Conservation (phyloP, 2,797 vertebrate genomes). For the Tapera naevia region DNA sequence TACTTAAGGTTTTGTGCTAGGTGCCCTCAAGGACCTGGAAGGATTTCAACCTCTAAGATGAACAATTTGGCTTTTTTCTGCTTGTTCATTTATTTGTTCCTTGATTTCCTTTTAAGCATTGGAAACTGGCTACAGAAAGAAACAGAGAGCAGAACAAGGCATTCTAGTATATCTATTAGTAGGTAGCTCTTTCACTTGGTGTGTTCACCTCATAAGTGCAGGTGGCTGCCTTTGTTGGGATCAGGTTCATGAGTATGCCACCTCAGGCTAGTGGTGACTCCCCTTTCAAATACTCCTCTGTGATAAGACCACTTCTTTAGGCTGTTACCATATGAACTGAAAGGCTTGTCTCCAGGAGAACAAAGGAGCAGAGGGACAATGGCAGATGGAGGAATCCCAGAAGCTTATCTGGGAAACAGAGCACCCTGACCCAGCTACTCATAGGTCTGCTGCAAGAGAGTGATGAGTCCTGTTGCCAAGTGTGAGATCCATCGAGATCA, state of each 20-base stretch:
- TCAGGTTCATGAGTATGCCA: not conserved
- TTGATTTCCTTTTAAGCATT: not conserved
- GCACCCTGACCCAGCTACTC: not conserved
- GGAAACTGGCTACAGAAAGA: not conserved
- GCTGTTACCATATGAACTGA: too few relatives aligned
- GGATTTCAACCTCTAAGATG: not conserved
- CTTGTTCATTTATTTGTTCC: not conserved
- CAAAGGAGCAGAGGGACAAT: not conserved
- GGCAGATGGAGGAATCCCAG: not conserved
- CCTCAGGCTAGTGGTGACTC: not conserved
- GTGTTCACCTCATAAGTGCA: not conserved
- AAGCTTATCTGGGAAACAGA: not conserved
- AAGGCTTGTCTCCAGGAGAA: not conserved
- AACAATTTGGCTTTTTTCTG: not conserved
- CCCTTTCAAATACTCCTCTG: not conserved
- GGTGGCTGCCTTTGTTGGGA: not conserved
- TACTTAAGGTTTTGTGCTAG: not conserved
- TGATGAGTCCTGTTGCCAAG: not conserved
- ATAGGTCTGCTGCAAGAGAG: not conserved
- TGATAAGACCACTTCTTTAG: too few relatives aligned
- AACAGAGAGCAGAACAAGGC: not conserved
- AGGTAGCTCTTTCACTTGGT: not conserved
- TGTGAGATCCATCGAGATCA: not conserved
- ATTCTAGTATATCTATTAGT: not conserved
- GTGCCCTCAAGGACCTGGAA: not conserved